Evolutionary conservation across 2,113 vertebrate genomes (phyloP), one percentile per base, ranked within the genome.

Genomic region (Dendropsophus ebraccatus): DNA sequence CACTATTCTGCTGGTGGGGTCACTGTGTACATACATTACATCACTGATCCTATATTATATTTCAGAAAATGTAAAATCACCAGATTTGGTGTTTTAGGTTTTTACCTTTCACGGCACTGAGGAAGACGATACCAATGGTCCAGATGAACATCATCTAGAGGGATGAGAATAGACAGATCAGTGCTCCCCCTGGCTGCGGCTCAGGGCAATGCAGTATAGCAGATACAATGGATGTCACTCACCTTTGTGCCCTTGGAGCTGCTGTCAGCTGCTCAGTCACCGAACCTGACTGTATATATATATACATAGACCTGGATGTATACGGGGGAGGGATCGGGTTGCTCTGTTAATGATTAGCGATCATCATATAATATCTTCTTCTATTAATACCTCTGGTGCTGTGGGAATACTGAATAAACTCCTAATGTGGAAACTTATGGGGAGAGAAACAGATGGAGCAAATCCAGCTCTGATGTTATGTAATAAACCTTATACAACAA

Each of bases 121-220:
- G 35, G 32, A 58, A 25, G 14, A 83, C 56, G 19, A 83, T 23
- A 25, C 49, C 49, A 14, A 74, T 19, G 3, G 30, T 41, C 67
- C 81, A 83, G 50, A 52, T 21, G 13, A 83, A 30, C 67, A 83
- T 28, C 81, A 83, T 83, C 81, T 83, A 25, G 7, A 58, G 37
- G 10, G 19, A 35, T 10, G 19, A 56, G 13, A 83, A 19, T 28
- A 25, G 1, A 37, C 5, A 37, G 14, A 21, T 76, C 52, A 70
- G 4, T 52, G 23, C 12, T 13, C 72, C 45, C 41, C 45, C 72
- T 65, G 3, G 62, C 60, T 2, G 60, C 30, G 12, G 13, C 0
- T 16, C 25, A 4, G 25, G 62, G 3, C 0, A 30, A n/a, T 65
- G 4, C 60, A 62, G 25, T 2, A 2, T 8, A 58, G 12, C 19